Conservation (phyloP, 2,113 vertebrate genomes). For the Neofelis nebulosa region DNA sequence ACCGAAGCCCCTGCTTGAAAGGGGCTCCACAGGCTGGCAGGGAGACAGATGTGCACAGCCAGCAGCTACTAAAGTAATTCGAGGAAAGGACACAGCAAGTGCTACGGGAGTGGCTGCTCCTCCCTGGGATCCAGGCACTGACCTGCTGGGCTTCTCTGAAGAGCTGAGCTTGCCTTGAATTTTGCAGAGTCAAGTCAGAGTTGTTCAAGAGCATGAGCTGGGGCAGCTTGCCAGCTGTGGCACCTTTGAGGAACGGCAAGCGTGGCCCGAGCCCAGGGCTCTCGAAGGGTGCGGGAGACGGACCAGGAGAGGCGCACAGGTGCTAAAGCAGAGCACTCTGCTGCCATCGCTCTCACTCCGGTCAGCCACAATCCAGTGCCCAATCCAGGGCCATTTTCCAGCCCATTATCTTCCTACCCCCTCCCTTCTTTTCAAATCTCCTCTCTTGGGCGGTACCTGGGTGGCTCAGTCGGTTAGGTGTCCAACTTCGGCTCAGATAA, state of each 20-base stretch:
- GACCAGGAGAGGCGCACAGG: fast-evolving
- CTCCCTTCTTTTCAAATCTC: not conserved
- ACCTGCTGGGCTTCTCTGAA: not conserved
- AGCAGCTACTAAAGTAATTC: not conserved
- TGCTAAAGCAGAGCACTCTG: not conserved
- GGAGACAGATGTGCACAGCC: not conserved
- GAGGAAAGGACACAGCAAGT: fast-evolving
- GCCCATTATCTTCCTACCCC: no score
- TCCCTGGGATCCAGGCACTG: not conserved
- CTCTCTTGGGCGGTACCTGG: no score
- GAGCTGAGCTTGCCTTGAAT: not conserved
- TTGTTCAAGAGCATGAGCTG: not conserved
- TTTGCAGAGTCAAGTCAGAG: not conserved
- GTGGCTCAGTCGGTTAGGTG: no score
- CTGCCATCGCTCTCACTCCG: fast-evolving
- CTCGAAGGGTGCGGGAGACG: fast-evolving
- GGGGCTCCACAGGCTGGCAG: not conserved
- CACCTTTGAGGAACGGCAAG: not conserved
- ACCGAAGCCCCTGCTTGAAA: not conserved
- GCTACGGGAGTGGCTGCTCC: not conserved
- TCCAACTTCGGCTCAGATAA: no score
- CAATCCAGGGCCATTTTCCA: not conserved
- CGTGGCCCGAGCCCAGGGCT: not conserved
- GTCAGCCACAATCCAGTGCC: not conserved
- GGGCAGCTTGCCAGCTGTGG: not conserved